Evolutionary conservation across 2,888 invertebrate species (phyloP), one percentile per base, ranked within the genome.

Genomic region (Podabrus alpinus): DNA sequence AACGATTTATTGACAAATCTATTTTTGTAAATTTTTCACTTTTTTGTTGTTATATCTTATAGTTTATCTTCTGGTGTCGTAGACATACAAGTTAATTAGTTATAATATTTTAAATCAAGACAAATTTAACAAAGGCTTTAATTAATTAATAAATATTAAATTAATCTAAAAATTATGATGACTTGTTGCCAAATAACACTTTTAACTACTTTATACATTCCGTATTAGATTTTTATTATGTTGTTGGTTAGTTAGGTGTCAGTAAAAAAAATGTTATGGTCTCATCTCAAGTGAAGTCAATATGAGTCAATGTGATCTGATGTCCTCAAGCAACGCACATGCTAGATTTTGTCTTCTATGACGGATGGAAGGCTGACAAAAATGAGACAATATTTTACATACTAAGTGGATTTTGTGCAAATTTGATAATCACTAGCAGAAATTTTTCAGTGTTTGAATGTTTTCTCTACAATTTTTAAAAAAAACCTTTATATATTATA

Each of bases 111-210:
- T 79, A 80, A 76, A 79, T 75, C 79, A 80, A 81, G 80, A 83
- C 82, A 84, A 45, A 83, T 79, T 83, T 86, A 86, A 86, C 86
- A 84, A 86, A 82, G 83, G 86, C 86, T 86, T 86, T 87, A 86
- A 79, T 78, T 79, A 45, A 80, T 78, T 80, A 79, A 79, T 79
- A 45, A 45, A 45, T 45, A 45, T 45, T 45, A 45, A 45, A 76
- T 74, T 70, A 69, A 66, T 76, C 72, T 77, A 76, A 76, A 78
- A 78, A 60, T 71, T 76, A 74, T 76, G 77, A 76, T 74, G 75
- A 75, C 83, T 84, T 86, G 87, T 88, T 88, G 88, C 88, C 88
- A 88, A 88, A 88, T 88, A 88, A 88, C 88, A 87, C 83, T 82
- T 84, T 85, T 86, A 86, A 86, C 84, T 85, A 84, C 84, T 83